Evolutionary conservation across 2,797 vertebrate genomes (phyloP), one percentile per base, ranked within the genome.

Genomic region (Luscinia megarhynchos): DNA sequence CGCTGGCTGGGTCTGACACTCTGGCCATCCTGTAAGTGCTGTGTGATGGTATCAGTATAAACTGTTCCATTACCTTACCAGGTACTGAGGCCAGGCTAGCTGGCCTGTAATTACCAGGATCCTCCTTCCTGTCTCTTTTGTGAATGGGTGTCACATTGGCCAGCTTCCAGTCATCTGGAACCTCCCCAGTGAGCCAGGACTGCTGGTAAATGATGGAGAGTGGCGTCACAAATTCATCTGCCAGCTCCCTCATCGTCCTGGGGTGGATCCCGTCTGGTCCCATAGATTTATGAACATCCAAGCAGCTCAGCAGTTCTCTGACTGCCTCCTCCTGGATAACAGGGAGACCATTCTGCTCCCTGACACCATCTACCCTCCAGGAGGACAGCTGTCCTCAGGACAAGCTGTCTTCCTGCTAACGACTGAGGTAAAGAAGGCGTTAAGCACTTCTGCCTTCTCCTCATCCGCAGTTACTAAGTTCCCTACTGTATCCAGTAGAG

Each of bases 31-130:
- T 75, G 10, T 12, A 50, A 12, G 10, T 32, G 4, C 57, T 75
- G 34, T 0, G 0, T 40, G 22, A 61, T 50, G 34, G 9, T 22
- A 20, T 50, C 12, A 75, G 0, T 32, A 38, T 26, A 26, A 75
- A 40, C 17, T 50, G 5, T 3, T 50, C 29, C 22, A n/a, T 40
- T 7, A 21, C 13, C 29, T n/a, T 50, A n/a, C 11, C 0, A 1
- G 30, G 36, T 51, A 21, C 18, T 12, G 18, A 41, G 23, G 23
- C 41, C 36, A 62, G 57, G 36, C 23, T 75, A 11, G 40, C 29
- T 21, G 36, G 36, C 3, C 73, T n/a, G 8, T n/a, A n/a, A 22
- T 27, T 51, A 51, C 30, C 29, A 61, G 45, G 36, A 26, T 38
- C 16, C 29, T 61, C 22, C 45, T 40, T 61, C 13, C 34, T 18